A percentile compares a stretch with the other conserved stretches of the same genome.
phyloP scores from a whole-genome alignment of 2,113 vertebrate genomes.

The Columba janthina region DNA sequence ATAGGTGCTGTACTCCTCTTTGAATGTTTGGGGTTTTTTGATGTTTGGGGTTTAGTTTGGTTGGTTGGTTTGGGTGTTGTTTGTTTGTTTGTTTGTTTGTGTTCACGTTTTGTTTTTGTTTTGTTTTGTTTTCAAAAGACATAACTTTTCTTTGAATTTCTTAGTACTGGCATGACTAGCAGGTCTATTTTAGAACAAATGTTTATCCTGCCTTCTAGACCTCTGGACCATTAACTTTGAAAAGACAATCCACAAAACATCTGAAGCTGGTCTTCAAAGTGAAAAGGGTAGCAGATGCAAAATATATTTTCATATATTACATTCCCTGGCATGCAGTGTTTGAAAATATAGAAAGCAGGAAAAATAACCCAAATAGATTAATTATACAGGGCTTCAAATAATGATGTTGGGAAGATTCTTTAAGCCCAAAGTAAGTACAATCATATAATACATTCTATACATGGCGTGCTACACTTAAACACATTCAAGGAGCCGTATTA shows the following conservation, averaged over 20 bases:
- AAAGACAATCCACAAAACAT: not conserved
- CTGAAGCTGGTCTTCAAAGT: not conserved
- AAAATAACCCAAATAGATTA: not conserved
- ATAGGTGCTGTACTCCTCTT: not conserved
- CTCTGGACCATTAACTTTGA: not conserved
- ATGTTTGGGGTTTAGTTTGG: too few species aligned
- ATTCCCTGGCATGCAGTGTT: not conserved
- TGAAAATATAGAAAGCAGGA: not conserved
- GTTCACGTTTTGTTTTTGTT: too few species aligned
- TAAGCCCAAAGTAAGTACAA: not conserved
- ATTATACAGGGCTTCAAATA: accelerated
- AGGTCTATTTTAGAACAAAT: not conserved
- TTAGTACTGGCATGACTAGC: not conserved
- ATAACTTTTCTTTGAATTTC: not conserved
- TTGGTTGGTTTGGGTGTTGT: too few species aligned
- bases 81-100: too few species aligned
- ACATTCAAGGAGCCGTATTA: not conserved
- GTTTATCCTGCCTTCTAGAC: not conserved
- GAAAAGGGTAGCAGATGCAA: not conserved
- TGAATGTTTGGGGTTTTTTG: not conserved
- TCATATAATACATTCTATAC: not conserved
- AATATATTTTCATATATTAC: not conserved
- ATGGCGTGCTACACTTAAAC: not conserved
- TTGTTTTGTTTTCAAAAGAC: not conserved
- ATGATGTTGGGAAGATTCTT: not conserved